Base-by-base conservation (phyloP, 2,113 vertebrate genomes). In the Heteronetta atricapilla region DNA sequence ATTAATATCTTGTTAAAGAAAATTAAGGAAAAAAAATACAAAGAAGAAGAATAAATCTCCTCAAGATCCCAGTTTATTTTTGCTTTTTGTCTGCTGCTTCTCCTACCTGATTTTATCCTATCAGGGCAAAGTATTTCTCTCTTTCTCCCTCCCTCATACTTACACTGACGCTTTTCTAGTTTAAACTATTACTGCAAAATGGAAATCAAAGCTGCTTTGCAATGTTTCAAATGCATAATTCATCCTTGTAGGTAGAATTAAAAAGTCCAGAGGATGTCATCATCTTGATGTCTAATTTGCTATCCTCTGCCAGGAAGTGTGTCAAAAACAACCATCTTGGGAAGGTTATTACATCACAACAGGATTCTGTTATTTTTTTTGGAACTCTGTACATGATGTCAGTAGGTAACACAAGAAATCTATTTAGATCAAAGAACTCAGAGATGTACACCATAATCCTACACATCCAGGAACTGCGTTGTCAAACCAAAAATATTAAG, bases 201-300 rank as follows among this genome's bases (percentile, higher is more conserved):
- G 36, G 72, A 92, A 92, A 94, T 93, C 75, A 92, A 92, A 95
- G 67, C 66, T 36, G 8, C 33, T 91, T 82, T 94, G 28, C 31
- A 36, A 9, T 87, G 18, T 82, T 92, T 85, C 76, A 89, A 95
- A 94, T 85, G 31, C 67, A 77, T 93, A 96, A 87, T 83, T 93
- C 87, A 93, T 95, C 38, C 59, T 58, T 93, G 53, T 60, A 82
- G 23, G 55, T 77, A 56, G 31, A 69, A 23, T 16, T 58, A 60
- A 66, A 85, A 74, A 68, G 33, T 52, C 84, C 44, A 91, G 85
- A 82, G 46, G 25, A 69, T 68, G 80, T 75, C 4, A 94, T 82
- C 10, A 72, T 95, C 94, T 81, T 90, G 63, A 96, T 78, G 81
- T 89, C 50, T 85, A 73, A 96, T 95, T 95, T 87, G 85, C 89